phyloP scores from a whole-genome alignment of 2,797 vertebrate species.

The Macrochelys suwanniensis region DNA sequence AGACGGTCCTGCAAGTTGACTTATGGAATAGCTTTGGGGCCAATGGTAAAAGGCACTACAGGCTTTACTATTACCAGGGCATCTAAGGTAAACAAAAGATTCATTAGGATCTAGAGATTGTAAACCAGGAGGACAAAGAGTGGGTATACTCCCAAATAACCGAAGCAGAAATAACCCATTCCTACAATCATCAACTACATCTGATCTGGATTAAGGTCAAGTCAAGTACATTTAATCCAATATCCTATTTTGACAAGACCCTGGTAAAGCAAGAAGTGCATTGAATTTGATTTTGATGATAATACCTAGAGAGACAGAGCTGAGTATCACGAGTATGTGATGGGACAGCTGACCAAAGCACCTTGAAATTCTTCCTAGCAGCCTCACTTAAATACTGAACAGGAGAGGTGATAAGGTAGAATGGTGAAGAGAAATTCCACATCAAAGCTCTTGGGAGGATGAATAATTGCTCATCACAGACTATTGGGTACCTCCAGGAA shows the following conservation, averaged over 20 bases:
- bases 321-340: not conserved
- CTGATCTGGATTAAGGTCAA: not conserved
- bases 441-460: not conserved
- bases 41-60: not conserved
- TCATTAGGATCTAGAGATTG: not conserved
- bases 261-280: not conserved
- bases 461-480: not conserved
- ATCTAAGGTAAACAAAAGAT: not conserved
- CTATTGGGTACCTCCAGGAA: not conserved
- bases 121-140: not conserved
- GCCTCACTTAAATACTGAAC: not conserved
- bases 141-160: not conserved
- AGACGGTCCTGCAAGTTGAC: not conserved
- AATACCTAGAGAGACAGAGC: not conserved
- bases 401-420: not conserved
- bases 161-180: not conserved
- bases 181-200: not conserved
- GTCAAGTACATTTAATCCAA: not conserved
- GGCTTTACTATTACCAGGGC: not conserved
- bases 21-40: not conserved
- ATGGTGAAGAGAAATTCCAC: not conserved
- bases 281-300: not conserved
- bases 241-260: not conserved
- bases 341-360: not conserved
- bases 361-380: not conserved